These are phyloP conservation scores for Bombus waltoni DNA, from an alignment of 1,140 invertebrate species.

Conservation along the genomic window DNA sequence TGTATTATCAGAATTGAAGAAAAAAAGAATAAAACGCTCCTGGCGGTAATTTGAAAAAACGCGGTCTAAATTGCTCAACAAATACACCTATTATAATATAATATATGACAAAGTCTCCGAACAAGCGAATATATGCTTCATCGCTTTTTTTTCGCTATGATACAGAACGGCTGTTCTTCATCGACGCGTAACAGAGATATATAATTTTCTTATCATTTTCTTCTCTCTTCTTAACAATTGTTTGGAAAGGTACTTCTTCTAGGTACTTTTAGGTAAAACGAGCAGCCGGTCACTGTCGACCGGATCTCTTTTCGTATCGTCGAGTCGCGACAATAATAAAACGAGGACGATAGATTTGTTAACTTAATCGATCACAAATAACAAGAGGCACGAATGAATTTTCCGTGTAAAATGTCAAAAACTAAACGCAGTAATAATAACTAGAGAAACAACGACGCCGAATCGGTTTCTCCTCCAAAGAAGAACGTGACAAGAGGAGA, in stretches of 20 bases:
- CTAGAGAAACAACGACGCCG: neutral
- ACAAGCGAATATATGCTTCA: slow-evolving; percentile 40
- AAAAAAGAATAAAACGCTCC: neutral
- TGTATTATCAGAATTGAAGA: neutral
- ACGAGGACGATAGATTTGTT: neutral
- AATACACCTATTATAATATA: slow-evolving; percentile 22
- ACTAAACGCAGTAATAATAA: slow-evolving; percentile 15
- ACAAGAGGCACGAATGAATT: slow-evolving; percentile 17
- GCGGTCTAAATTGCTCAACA: slow-evolving; percentile 47
- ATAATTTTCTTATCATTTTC: slow-evolving; percentile 25
- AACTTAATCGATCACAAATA: slow-evolving; percentile 45
- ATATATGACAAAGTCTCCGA: slow-evolving; percentile 23
- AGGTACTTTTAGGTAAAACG: slow-evolving; percentile 41
- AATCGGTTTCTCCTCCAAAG: neutral
- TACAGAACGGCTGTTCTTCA: slow-evolving; percentile 37
- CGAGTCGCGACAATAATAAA: slow-evolving; percentile 25
- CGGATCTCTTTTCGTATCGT: neutral
- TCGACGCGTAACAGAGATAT: slow-evolving; percentile 53
- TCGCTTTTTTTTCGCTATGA: slow-evolving; percentile 3
- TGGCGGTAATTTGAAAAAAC: slow-evolving; percentile 25
- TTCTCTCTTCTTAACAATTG: slow-evolving; percentile 30
- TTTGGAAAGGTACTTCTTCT: slow-evolving; percentile 6
- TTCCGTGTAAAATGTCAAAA: neutral
- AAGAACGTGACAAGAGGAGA: neutral
- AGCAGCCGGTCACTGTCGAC: neutral